Evolutionary conservation across 2,113 vertebrate species (phyloP), one percentile per base, ranked within the genome.

Genomic region (Oryzias curvinotus): DNA sequence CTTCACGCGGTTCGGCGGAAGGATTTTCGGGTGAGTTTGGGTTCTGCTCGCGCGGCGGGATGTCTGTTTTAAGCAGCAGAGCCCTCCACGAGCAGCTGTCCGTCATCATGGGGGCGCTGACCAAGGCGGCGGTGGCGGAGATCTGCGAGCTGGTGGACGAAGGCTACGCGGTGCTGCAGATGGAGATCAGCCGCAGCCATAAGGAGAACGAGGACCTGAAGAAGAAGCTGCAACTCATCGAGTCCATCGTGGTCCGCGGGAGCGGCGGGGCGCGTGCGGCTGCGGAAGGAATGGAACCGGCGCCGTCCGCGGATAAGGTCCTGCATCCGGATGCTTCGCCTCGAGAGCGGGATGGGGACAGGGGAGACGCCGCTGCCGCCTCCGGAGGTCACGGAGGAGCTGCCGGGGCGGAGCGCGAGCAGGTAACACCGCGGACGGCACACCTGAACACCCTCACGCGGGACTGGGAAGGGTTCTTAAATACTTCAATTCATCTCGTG

Each of bases 211-310:
- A 87, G 13, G 83, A 77, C 53, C 83, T 91, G 66, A 59, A n/a
- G 78, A 86, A 82, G 77, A 90, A 88, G 50, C 78, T 91, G 63
- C 81, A 82, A 51, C 77, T 89, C 57, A 89, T 89, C 62, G 78
- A 91, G 85, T 86, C 86, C 48, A 88, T 87, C 26, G 78, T 89
- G 56, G 66, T 82, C 25, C 83, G 78, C 19, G 75, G 56, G 0
- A 65, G 26, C 14, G 36, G 51, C 5, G 44, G 14, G 5, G 45
- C 46, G 17, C 16, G 44, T 14, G 36, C 16, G 13, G 18, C 1
- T 0, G 17, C 43, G 52, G 44, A 0, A 1, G 44, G 5, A 6
- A 14, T 41, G 48, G 79, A 52, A 0, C 16, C 2, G 0, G 12
- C 5, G 0, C 26, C n/a, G 50, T 4, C 18, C 2, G 52, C 0